Evolutionary conservation across 2,797 vertebrate genomes (phyloP).

Genomic region (Cirrhinus molitorella): DNA sequence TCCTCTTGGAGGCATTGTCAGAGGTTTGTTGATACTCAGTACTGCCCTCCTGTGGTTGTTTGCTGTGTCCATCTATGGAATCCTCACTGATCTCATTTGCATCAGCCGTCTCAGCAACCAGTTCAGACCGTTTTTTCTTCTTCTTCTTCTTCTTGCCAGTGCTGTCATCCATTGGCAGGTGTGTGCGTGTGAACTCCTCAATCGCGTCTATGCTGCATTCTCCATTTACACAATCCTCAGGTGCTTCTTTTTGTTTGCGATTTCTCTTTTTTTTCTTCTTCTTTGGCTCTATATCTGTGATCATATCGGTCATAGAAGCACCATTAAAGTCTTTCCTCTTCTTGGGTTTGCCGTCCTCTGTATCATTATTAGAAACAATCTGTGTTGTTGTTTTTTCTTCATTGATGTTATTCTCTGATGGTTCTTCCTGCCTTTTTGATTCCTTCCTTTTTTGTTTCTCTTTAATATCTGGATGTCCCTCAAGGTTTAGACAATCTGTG

Average conservation of each 20-base stretch:
- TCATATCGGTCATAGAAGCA: constrained; percentile 23
- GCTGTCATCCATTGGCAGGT: neutral
- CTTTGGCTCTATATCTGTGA: constrained; percentile 12
- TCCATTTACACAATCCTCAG: neutral
- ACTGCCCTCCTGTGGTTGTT: constrained; percentile 34
- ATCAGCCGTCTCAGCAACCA: neutral
- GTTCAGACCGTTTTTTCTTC: constrained; percentile 67
- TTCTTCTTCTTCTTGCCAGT: neutral
- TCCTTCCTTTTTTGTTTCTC: constrained; percentile 58
- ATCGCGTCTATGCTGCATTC: neutral
- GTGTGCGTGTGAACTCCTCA: neutral
- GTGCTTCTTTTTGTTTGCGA: constrained; percentile 54
- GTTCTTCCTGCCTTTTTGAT: constrained; percentile 51
- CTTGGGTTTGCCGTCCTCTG: constrained; percentile 48
- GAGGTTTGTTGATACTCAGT: neutral
- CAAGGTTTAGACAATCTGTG: neutral
- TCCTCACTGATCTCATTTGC: constrained; percentile 14
- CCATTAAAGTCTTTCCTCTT: constrained; percentile 61
- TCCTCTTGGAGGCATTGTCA: constrained; percentile 56
- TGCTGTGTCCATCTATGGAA: neutral
- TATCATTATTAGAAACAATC: constrained; percentile 16
- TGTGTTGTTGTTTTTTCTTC: neutral
- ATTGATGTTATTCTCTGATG: neutral
- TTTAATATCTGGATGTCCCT: constrained; percentile 33
- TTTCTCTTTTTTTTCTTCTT: constrained; percentile 64